Percentiles rank a stretch among this genome's conserved stretches.
These are phyloP conservation scores for Danio aesculapii DNA, from an alignment of 2,797 vertebrate species.

Conservation along the genomic window DNA sequence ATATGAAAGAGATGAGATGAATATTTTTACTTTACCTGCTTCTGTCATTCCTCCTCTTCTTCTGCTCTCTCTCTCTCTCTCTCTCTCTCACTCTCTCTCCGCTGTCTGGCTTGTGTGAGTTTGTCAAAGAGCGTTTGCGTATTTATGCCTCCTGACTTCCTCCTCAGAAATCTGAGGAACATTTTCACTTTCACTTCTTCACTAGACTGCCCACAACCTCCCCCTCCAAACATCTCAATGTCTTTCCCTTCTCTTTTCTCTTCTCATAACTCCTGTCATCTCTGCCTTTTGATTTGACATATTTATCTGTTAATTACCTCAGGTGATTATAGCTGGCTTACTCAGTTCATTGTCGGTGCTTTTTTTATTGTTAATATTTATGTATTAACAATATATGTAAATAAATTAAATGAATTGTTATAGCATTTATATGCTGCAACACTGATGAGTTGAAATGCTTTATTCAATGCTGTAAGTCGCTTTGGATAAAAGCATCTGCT, in stretches of 20 bases:
- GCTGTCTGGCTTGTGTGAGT: constrained; percentile 48
- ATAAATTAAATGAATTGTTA: no score
- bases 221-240: constrained; percentile 50
- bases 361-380: no score
- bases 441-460: no score
- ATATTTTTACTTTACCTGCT: constrained; percentile 58
- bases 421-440: no score
- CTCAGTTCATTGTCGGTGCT: background rate
- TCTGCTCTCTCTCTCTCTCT: constrained; percentile 30
- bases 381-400: no score
- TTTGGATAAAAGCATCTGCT: no score
- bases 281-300: constrained; percentile 20
- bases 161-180: constrained; percentile 77
- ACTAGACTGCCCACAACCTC: constrained; percentile 54
- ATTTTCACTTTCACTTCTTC: constrained; percentile 87
- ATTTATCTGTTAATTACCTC: background rate
- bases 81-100: constrained; percentile 42
- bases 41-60: constrained; percentile 46
- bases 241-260: constrained; percentile 28
- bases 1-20: background rate
- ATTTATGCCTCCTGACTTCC: constrained; percentile 74
- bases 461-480: no score
- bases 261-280: constrained; percentile 59
- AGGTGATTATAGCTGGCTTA: background rate
- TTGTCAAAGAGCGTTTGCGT: constrained; percentile 50